Conservation (phyloP, 2,797 vertebrate genomes). For the Sciurus carolinensis region DNA sequence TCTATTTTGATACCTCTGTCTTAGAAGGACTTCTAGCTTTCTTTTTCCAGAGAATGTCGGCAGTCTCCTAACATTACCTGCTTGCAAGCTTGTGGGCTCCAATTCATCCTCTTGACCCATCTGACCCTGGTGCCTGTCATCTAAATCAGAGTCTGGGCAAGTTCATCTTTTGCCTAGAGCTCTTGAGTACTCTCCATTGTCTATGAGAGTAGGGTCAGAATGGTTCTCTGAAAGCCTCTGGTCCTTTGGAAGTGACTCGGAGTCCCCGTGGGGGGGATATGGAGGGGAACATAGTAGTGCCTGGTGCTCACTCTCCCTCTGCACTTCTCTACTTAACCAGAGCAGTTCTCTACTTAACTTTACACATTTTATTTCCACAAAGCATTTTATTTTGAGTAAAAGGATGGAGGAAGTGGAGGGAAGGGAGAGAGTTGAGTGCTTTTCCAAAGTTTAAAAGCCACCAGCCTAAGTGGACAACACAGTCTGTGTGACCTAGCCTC, state of each 20-base stretch:
- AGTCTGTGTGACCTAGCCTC: not conserved
- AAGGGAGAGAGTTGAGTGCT: not conserved
- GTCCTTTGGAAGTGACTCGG: not conserved
- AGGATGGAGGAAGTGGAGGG: not conserved
- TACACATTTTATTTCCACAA: not conserved
- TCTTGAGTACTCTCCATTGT: not conserved
- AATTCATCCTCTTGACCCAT: not conserved
- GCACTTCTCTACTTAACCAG: not conserved
- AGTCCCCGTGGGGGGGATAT: not conserved
- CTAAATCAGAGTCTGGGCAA: not conserved
- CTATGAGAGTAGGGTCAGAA: not conserved
- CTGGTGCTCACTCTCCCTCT: not conserved
- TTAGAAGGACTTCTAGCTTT: not conserved
- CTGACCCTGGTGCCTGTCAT: not conserved
- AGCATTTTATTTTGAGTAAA: not conserved
- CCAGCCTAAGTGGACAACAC: constrained; percentile 1
- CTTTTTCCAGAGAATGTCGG: not conserved
- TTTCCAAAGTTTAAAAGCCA: constrained; percentile 47
- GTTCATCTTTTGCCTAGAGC: constrained; percentile 8
- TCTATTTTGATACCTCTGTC: not conserved
- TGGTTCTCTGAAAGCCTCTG: not conserved
- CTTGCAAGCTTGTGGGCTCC: not conserved
- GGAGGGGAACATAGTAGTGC: not conserved
- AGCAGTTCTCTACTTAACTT: not conserved
- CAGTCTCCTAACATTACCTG: not conserved